Conservation (phyloP, 2,113 vertebrate genomes). For the Dicerorhinus sumatrensis region DNA sequence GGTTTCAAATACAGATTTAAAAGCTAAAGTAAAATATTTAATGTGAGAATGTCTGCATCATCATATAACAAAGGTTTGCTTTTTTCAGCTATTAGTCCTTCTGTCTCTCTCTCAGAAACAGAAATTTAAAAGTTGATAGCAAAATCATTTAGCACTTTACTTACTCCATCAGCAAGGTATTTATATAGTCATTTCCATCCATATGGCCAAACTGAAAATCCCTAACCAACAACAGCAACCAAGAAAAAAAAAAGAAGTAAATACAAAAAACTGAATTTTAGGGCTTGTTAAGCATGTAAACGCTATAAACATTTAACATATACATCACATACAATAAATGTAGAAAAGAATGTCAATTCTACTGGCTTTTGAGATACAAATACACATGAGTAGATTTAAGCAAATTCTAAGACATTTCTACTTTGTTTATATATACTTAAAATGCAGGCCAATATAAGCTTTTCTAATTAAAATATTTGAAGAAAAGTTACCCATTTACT, state of each 20-base stretch:
- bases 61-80: not conserved
- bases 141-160: conserved; percentile 81
- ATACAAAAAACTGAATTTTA: not conserved
- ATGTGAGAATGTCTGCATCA: not conserved
- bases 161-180: conserved; percentile 99
- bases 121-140: not conserved
- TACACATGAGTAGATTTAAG: not conserved
- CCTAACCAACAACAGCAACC: conserved; percentile 28
- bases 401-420: conserved; percentile 34
- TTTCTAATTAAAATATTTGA: not conserved
- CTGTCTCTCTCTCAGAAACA: not conserved
- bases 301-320: not conserved
- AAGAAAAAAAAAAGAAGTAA: not conserved
- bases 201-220: conserved; percentile 99
- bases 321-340: not conserved
- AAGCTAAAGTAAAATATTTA: conserved; percentile 2
- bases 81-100: not conserved
- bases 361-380: not conserved
- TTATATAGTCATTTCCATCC: conserved; percentile 98
- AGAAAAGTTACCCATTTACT: not conserved
- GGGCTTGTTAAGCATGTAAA: not conserved
- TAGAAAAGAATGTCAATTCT: not conserved
- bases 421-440: not conserved
- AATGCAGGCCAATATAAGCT: not conserved
- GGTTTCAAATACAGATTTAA: conserved; percentile 21